phyloP scores from a whole-genome alignment of 2,888 invertebrate species.

The Apodemia hepburni region DNA sequence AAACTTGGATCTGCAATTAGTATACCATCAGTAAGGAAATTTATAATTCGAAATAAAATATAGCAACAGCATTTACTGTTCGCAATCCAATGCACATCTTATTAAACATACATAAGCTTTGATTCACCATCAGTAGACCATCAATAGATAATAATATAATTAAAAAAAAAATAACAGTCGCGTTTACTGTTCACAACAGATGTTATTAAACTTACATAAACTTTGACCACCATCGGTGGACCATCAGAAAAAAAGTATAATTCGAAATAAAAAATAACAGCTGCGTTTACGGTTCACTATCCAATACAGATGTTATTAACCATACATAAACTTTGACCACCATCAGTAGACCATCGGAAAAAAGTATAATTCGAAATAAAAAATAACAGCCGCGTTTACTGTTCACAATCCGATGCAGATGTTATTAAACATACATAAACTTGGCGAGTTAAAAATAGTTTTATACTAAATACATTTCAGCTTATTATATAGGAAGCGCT shows the following conservation, averaged over 20 bases:
- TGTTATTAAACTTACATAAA: conserved; percentile 22
- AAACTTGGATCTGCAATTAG: too few species aligned
- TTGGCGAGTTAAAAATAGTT: conserved; percentile 53
- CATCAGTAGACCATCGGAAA: too few species aligned
- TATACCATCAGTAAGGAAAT: too few species aligned
- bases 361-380: neutral
- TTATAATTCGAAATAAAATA: too few species aligned
- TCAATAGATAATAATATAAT: neutral
- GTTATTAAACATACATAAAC: conserved; percentile 23
- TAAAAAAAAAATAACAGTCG: neutral
- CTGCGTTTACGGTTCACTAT: neutral
- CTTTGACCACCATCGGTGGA: conserved; percentile 7
- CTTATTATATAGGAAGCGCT: conserved; percentile 40
- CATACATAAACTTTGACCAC: too few species aligned
- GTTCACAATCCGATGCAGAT: conserved; percentile 14
- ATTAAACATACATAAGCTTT: too few species aligned
- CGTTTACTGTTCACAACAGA: neutral
- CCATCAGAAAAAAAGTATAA: neutral
- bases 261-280: neutral
- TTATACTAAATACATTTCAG: conserved; percentile 62
- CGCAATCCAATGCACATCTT: too few species aligned
- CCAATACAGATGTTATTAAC: too few species aligned
- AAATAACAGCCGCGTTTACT: neutral
- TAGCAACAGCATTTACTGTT: too few species aligned
- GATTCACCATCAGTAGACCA: too few species aligned